A percentile compares a stretch with the other conserved stretches of the same genome.
phyloP scores from a whole-genome alignment of 2,797 vertebrate species.

The Ctenosaura bakeri region DNA sequence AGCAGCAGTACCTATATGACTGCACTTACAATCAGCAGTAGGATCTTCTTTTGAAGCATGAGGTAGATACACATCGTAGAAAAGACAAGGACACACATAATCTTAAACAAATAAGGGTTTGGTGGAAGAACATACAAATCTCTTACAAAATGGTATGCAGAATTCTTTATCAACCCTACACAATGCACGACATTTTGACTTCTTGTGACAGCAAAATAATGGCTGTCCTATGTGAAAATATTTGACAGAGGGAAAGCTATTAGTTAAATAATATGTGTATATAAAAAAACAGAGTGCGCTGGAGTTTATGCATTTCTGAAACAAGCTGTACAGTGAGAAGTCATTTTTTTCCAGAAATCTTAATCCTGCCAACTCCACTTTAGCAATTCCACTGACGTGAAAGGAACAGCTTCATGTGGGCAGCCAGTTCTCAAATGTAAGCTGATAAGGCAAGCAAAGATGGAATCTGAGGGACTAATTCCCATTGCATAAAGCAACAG shows the following conservation, averaged over 20 bases:
- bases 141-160: slow-evolving; percentile 72
- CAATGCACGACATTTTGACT: slow-evolving; percentile 62
- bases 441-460: slow-evolving; percentile 11
- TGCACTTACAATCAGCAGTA: slow-evolving; percentile 76
- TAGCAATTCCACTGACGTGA: slow-evolving; percentile 29
- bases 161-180: slow-evolving; percentile 63
- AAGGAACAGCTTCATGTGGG: not conserved
- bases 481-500: not conserved
- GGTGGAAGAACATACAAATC: slow-evolving; percentile 73
- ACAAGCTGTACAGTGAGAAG: slow-evolving; percentile 63
- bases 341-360: slow-evolving; percentile 61
- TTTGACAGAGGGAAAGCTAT: slow-evolving; percentile 51
- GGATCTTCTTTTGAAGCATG: slow-evolving; percentile 82
- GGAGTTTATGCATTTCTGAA: slow-evolving; percentile 56
- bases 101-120: slow-evolving; percentile 1
- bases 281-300: slow-evolving; percentile 48
- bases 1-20: not conserved
- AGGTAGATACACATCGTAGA: slow-evolving; percentile 85
- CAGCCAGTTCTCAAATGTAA: slow-evolving; percentile 11
- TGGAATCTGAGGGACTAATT: not conserved
- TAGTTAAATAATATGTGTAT: slow-evolving; percentile 38
- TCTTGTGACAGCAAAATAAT: slow-evolving; percentile 53
- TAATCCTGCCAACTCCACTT: slow-evolving; percentile 46
- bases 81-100: slow-evolving; percentile 61
- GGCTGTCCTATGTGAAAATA: slow-evolving; percentile 55